A percentile compares a stretch with the other conserved stretches of the same genome.
These are phyloP conservation scores for Apaloderma vittatum DNA, from an alignment of 2,113 vertebrate species.

Conservation along the genomic window DNA sequence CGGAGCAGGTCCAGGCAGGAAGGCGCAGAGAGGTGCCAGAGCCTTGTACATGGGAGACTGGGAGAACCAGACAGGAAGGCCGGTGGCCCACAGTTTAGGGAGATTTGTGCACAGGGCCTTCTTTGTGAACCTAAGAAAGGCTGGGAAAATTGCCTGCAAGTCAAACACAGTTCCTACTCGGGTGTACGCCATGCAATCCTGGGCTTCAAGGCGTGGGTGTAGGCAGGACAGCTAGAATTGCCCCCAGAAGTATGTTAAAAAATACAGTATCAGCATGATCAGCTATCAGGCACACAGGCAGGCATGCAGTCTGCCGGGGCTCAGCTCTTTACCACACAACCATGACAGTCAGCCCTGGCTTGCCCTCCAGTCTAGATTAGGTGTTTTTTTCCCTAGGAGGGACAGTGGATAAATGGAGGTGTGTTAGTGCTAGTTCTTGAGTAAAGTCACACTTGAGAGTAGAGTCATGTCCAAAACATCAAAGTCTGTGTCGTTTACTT, in stretches of 20 bases:
- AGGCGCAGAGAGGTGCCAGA: neutral
- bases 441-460: neutral
- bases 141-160: neutral
- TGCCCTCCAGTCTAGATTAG: neutral
- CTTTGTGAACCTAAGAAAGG: neutral
- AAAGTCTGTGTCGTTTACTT: neutral
- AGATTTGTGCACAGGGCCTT: neutral
- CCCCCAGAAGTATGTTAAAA: neutral
- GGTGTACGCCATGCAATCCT: neutral
- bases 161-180: neutral
- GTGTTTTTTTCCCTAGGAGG: neutral
- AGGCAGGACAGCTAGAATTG: neutral
- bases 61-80: neutral
- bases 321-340: neutral
- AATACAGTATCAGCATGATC: neutral
- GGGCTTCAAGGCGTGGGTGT: neutral
- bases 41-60: accelerated
- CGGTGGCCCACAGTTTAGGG: neutral
- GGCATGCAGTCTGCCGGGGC: neutral
- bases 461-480: neutral
- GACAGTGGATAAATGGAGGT: neutral
- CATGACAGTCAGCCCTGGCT: neutral
- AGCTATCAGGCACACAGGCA: neutral
- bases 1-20: neutral
- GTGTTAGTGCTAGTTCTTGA: neutral